Percentiles rank a stretch among this genome's conserved stretches.
Evolutionary conservation across 2,888 invertebrate species (phyloP).

Genomic region (Pristionchus exspectatus): DNA sequence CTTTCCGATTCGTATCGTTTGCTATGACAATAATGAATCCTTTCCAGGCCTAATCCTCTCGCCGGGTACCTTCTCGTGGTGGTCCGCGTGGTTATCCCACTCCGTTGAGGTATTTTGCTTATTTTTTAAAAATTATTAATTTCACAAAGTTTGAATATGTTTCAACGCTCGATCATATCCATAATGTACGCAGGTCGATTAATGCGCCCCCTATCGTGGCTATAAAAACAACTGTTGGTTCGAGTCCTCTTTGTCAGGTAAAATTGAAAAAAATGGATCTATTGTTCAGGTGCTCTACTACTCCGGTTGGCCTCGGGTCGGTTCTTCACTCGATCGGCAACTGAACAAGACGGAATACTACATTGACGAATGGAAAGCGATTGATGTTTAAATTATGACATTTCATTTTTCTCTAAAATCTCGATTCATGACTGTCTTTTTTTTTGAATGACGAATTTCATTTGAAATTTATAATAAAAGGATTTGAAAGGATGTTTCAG

Average conservation of each 20-base stretch:
- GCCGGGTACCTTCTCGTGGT: conserved; percentile 80
- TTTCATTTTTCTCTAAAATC: background rate
- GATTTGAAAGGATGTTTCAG: background rate
- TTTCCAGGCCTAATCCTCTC: conserved; percentile 73
- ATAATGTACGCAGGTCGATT: too few relatives aligned
- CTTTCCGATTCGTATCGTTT: too few relatives aligned
- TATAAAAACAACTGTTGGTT: background rate
- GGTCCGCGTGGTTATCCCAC: conserved; percentile 77
- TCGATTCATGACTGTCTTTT: background rate
- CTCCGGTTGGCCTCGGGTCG: conserved; percentile 78
- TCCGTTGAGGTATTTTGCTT: conserved; percentile 30
- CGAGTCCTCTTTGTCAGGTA: too few relatives aligned
- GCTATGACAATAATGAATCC: too few relatives aligned
- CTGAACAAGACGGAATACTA: conserved; percentile 79
- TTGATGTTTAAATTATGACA: conserved; percentile 57
- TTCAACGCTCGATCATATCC: too few relatives aligned
- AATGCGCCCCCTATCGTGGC: background rate
- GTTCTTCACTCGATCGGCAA: conserved; percentile 77
- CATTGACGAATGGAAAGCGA: conserved; percentile 78
- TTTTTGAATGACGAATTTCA: too few relatives aligned
- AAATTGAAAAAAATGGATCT: background rate
- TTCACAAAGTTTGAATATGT: too few relatives aligned
- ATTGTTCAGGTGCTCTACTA: conserved; percentile 77
- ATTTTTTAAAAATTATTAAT: background rate
- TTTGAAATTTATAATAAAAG: background rate